Base-by-base conservation (phyloP, 1,140 invertebrate species). In the Archivesica marissinica region DNA sequence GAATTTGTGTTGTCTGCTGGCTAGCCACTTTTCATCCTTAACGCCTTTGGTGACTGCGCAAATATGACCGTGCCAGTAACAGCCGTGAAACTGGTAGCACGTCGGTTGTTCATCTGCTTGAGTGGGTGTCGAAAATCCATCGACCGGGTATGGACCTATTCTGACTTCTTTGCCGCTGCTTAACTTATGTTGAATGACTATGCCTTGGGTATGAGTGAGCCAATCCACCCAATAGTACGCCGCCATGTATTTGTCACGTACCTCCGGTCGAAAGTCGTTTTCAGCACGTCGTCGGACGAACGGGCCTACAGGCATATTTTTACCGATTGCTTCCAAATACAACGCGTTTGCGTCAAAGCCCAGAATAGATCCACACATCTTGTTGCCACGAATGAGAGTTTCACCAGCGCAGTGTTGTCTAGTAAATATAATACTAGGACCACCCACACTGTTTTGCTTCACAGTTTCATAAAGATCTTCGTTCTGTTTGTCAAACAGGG, bases 61-160 rank as follows among this genome's bases (percentile, higher is more conserved):
- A 35, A 70, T n/a, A 66, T 88, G 84, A 1, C 83, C 84, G 59
- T 88, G 87, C 33, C 52, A 86, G 64, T 72, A 83, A 54, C 87
- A 88, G 15, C 87, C 87, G 6, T 86, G 83, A 35, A 88, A 85
- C 30, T 82, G 52, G 38, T 64, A 82, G 3, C 81, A 35, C n/a
- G 44, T 52, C 13, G 33, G 66, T 15, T 30, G 33, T 1, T 44
- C 38, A 47, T 47, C 44, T 11, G 9, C 20, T 9, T 20, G 9
- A 11, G 44, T 20, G 44, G 44, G 44, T 41, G 17, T 56, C 41
- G 50, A 47, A 74, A 38, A 86, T 11, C 85, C 78, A 38, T 86
- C 85, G 0, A 82, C 85, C 13, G 74, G 75, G 7, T 41, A 56
- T 1, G 15, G 56, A 4, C 28, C 56, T 17, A 56, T 28, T 15